phyloP scores from a whole-genome alignment of 2,797 vertebrate genomes.

The Pangasius mekongensis region DNA sequence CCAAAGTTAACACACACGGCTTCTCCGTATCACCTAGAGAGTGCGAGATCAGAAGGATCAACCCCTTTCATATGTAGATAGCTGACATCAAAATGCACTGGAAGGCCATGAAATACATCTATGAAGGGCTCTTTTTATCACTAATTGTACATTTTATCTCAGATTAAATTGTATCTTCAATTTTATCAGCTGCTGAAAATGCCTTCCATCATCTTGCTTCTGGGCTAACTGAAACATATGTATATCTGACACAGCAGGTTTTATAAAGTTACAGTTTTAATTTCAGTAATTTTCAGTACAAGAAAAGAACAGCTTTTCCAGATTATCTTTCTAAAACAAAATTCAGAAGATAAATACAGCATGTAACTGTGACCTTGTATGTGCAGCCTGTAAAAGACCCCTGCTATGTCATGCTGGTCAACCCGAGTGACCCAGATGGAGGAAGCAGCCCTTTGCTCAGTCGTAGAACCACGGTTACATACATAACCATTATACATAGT shows the following conservation, averaged over 20 bases:
- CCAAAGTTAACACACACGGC: constrained; percentile 80
- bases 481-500: neutral
- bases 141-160: neutral
- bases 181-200: neutral
- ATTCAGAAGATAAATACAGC: neutral
- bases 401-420: neutral
- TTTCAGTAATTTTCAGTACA: neutral
- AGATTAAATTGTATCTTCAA: neutral
- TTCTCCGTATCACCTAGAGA: constrained; percentile 86
- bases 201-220: neutral
- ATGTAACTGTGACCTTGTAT: neutral
- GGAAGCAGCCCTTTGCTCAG: neutral
- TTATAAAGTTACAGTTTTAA: neutral
- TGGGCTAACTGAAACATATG: neutral
- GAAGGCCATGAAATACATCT: neutral
- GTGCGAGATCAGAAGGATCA: constrained; percentile 5
- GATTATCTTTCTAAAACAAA: neutral
- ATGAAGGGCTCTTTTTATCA: neutral
- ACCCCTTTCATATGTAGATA: neutral
- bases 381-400: neutral
- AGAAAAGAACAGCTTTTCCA: neutral
- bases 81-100: neutral
- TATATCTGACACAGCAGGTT: too few species aligned
- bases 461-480: too few species aligned
- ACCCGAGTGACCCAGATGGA: neutral